phyloP scores from a whole-genome alignment of 2,888 invertebrate species.

The Xylota segnis region DNA sequence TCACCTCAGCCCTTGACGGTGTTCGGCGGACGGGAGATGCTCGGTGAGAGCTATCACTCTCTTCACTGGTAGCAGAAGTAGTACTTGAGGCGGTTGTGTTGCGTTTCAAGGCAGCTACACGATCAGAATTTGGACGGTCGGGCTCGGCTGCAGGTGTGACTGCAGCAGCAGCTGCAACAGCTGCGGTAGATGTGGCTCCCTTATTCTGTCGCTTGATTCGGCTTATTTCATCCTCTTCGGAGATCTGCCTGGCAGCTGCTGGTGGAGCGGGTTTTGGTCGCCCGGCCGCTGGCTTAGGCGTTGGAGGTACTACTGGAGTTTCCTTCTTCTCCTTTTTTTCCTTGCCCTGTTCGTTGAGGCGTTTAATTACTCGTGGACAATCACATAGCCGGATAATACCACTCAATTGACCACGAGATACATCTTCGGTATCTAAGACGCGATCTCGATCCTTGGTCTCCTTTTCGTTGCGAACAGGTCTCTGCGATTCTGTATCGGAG shows the following conservation, averaged over 20 bases:
- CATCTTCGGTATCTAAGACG: conserved; percentile 95
- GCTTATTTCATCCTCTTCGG: conserved; percentile 95
- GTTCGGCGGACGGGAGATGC: conserved; percentile 88
- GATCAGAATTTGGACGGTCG: conserved; percentile 86
- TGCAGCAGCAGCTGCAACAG: conserved; percentile 80
- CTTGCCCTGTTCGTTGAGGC: conserved; percentile 92
- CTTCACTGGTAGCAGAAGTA: conserved; percentile 84
- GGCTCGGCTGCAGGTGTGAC: conserved; percentile 84
- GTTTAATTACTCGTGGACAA: conserved; percentile 95
- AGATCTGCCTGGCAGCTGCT: conserved; percentile 91
- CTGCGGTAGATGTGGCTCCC: conserved; percentile 87
- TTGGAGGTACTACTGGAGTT: conserved; percentile 87
- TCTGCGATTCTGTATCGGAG: conserved; percentile 89
- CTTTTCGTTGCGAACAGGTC: conserved; percentile 87
- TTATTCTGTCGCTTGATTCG: conserved; percentile 95
- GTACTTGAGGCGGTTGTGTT: conserved; percentile 79
- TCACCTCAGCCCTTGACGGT: conserved; percentile 92
- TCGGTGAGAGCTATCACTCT: conserved; percentile 86
- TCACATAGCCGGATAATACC: conserved; percentile 95
- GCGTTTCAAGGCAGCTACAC: conserved; percentile 85
- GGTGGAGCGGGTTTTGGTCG: conserved; percentile 85
- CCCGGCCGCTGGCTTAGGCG: conserved; percentile 86
- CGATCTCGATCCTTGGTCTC: conserved; percentile 88
- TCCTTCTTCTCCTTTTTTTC: conserved; percentile 92
- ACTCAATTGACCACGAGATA: conserved; percentile 93